Conservation (phyloP, 2,797 vertebrate genomes). For the Halcyon smyrnensis region DNA sequence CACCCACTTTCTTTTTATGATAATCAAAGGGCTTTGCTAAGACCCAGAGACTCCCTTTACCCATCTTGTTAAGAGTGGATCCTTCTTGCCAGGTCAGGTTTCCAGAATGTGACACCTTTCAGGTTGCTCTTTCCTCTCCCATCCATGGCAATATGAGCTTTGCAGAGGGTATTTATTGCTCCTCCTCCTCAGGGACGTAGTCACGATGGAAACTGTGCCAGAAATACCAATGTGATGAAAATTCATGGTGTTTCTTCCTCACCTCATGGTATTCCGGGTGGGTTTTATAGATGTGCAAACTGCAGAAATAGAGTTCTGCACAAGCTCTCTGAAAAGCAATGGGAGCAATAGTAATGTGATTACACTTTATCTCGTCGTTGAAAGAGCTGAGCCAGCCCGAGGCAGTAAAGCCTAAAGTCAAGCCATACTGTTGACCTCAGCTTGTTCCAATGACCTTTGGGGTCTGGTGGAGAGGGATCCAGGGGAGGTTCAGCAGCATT, state of each 20-base stretch:
- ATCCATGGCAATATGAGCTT: slow-evolving; percentile 1
- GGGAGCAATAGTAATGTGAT: neutral
- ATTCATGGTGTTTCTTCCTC: neutral
- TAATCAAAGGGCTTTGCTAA: neutral
- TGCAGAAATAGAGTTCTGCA: neutral
- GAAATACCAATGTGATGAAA: slow-evolving; percentile 31
- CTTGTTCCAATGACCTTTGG: neutral
- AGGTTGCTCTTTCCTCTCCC: neutral
- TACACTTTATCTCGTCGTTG: accelerated
- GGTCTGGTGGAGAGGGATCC: neutral
- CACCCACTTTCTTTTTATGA: neutral
- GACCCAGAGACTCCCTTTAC: neutral
- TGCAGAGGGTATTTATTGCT: slow-evolving; percentile 44
- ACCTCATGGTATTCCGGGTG: neutral
- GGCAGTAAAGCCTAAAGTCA: neutral
- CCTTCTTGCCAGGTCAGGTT: slow-evolving; percentile 25
- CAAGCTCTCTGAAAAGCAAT: neutral
- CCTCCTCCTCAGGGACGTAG: neutral
- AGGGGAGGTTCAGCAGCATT: neutral
- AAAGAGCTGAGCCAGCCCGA: neutral
- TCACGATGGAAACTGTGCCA: neutral
- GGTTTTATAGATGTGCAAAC: neutral
- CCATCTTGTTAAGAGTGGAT: slow-evolving; percentile 25
- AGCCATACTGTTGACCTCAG: neutral
- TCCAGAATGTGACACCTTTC: slow-evolving; percentile 58